A percentile compares a stretch with the other conserved stretches of the same genome.
These are phyloP conservation scores for Sinohyriopsis cumingii DNA, from an alignment of 2,888 invertebrate genomes.

Conservation along the genomic window DNA sequence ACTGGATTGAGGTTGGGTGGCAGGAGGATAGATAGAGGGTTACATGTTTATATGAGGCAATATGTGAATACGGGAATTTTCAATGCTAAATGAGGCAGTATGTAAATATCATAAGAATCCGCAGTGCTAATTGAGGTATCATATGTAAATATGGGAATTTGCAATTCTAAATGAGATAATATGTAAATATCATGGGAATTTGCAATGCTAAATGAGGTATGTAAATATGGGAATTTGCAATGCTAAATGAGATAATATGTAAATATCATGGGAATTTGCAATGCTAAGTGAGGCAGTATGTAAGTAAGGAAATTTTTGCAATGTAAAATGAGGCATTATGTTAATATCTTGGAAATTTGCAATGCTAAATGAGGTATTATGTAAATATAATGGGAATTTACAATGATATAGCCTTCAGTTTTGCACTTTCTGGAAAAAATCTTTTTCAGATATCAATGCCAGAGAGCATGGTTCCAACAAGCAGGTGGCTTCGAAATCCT, in stretches of 20 bases:
- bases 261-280: no score
- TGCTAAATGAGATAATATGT: neutral
- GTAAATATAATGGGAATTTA: no score
- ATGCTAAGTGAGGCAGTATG: neutral
- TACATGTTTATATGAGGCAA: no score
- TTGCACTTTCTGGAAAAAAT: neutral
- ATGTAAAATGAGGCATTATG: neutral
- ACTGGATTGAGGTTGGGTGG: no score
- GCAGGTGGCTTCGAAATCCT: conserved; percentile 95
- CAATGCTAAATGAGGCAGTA: neutral
- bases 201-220: neutral
- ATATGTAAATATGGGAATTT: neutral
- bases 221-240: neutral
- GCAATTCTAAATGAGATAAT: neutral
- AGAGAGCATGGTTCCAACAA: conserved; percentile 97
- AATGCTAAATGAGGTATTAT: neutral
- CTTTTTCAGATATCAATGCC: conserved; percentile 76
- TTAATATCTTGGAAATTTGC: neutral
- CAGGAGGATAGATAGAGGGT: no score
- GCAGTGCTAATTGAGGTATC: neutral
- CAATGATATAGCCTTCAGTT: neutral
- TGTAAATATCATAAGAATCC: no score
- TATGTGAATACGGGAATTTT: no score
- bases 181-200: no score
- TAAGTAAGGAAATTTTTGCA: no score